Conservation (phyloP, 2,888 invertebrate species). For the Actias luna region DNA sequence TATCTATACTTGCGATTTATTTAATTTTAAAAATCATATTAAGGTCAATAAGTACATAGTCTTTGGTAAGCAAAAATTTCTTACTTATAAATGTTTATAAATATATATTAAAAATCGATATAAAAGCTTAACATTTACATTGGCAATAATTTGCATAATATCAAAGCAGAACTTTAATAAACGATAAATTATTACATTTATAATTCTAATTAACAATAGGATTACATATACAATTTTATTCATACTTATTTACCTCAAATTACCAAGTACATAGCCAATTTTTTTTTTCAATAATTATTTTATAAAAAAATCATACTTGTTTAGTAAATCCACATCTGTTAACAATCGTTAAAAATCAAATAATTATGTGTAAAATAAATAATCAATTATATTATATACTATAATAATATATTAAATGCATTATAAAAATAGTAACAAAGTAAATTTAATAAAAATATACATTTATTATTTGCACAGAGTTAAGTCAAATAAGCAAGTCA, state of each 20-base stretch:
- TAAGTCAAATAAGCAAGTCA: not conserved
- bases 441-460: not conserved
- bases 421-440: not conserved
- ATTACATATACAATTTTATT: not conserved
- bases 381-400: no score
- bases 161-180: not conserved
- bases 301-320: no score
- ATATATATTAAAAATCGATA: conserved; percentile 17
- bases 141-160: conserved; percentile 1
- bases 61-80: conserved; percentile 34
- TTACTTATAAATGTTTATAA: conserved; percentile 5
- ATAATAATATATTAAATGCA: not conserved
- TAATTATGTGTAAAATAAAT: not conserved
- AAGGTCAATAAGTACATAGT: conserved; percentile 27
- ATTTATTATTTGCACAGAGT: not conserved
- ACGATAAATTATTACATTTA: not conserved
- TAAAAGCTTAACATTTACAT: conserved; percentile 16
- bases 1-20: not conserved
- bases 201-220: not conserved
- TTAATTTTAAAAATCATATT: conserved; percentile 13
- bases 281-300: no score
- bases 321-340: not conserved
- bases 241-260: not conserved
- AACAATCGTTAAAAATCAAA: not conserved
- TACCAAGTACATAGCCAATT: not conserved